These are phyloP conservation scores for Ailuropoda melanoleuca DNA, from an alignment of 2,113 vertebrate genomes.

Conservation along the genomic window DNA sequence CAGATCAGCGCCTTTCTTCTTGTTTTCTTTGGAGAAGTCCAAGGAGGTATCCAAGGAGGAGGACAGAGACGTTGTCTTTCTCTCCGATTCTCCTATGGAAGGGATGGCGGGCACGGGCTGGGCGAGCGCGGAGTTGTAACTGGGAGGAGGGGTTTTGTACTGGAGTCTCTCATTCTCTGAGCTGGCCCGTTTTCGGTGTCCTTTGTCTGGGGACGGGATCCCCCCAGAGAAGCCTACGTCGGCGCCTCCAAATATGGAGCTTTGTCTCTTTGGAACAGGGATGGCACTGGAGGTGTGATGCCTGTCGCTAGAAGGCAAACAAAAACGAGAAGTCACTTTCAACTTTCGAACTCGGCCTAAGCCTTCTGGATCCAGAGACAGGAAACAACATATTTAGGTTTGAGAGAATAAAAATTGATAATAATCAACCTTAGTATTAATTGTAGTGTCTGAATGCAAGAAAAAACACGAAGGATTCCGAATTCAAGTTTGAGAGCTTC, in stretches of 20 bases:
- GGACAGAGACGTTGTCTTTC: constrained; percentile 80
- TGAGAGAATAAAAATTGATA: neutral
- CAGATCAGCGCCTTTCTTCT: constrained; percentile 64
- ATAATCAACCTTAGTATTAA: neutral
- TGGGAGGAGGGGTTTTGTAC: constrained; percentile 88
- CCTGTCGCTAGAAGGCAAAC: constrained; percentile 87
- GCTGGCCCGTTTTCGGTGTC: constrained; percentile 90
- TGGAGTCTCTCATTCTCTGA: constrained; percentile 91
- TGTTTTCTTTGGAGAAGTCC: constrained; percentile 83
- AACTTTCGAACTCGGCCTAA: neutral
- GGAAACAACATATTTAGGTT: neutral
- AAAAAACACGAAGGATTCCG: neutral
- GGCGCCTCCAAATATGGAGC: constrained; percentile 84
- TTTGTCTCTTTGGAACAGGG: constrained; percentile 92
- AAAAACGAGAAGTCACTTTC: constrained; percentile 59
- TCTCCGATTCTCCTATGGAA: constrained; percentile 66
- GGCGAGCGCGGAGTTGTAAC: constrained; percentile 84
- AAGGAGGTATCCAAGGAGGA: constrained; percentile 88
- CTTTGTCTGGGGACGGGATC: constrained; percentile 91
- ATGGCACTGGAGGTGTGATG: constrained; percentile 93
- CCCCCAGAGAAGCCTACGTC: constrained; percentile 85
- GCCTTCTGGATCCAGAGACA: constrained; percentile 1
- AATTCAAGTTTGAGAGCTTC: neutral
- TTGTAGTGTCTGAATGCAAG: neutral
- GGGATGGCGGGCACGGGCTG: constrained; percentile 77